Evolutionary conservation across 1,140 invertebrate species (phyloP).

Genomic region (Plutomurus gul): DNA sequence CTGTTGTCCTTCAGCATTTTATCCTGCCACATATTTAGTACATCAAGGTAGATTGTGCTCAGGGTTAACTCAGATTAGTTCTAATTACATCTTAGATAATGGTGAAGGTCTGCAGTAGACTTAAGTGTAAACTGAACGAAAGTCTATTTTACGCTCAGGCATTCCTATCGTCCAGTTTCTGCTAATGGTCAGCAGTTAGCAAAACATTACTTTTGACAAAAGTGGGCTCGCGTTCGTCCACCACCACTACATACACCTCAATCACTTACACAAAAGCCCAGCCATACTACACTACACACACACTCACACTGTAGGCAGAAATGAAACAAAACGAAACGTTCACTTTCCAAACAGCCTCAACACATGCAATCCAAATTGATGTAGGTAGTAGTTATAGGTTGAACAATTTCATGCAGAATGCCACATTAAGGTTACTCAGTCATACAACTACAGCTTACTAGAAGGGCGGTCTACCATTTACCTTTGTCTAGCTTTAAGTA

Average conservation of each 20-base stretch:
- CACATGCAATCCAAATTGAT: slow-evolving; percentile 2
- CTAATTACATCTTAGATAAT: not conserved
- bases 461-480: too few relatives aligned
- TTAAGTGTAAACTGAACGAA: not conserved
- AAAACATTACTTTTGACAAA: not conserved
- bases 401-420: not conserved
- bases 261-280: slow-evolving; percentile 5
- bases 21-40: not conserved
- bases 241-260: not conserved
- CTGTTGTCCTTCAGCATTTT: not conserved
- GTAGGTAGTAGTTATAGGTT: slow-evolving; percentile 13
- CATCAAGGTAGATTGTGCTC: not conserved
- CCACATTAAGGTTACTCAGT: not conserved
- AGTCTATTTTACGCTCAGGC: not conserved
- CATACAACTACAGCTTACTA: not conserved
- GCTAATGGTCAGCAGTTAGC: not conserved
- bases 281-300: too few relatives aligned
- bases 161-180: not conserved
- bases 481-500: too few relatives aligned
- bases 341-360: not conserved
- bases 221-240: not conserved
- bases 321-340: slow-evolving; percentile 12
- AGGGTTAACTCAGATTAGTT: slow-evolving; percentile 23
- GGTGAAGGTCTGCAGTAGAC: not conserved
- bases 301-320: too few relatives aligned